Percentiles rank a stretch among this genome's conserved stretches.
These are phyloP conservation scores for Arbacia lixula DNA, from an alignment of 53 echinoderm and acorn worm genomes.

Conservation along the genomic window DNA sequence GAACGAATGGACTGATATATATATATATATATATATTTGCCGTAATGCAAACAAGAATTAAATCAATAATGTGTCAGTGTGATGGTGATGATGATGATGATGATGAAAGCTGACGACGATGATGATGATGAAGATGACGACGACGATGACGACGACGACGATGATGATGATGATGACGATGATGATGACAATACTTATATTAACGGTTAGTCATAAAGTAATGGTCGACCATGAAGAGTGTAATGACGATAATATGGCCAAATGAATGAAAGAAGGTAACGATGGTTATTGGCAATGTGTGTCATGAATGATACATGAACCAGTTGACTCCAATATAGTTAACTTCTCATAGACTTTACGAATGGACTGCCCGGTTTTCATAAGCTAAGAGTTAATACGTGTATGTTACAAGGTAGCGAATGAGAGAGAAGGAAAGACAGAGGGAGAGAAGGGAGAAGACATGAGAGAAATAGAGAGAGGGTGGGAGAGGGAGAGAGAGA, in stretches of 20 bases:
- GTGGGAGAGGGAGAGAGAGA: background rate
- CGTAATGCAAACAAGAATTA: too few relatives aligned
- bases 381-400: too few relatives aligned
- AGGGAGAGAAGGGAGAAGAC: conserved; percentile 13
- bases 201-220: too few relatives aligned
- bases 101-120: background rate
- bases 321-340: too few relatives aligned
- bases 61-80: too few relatives aligned
- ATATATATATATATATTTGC: too few relatives aligned
- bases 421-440: conserved; percentile 13
- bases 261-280: background rate
- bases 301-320: too few relatives aligned
- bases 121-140: background rate
- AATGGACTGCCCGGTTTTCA: too few relatives aligned
- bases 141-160: background rate
- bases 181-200: background rate
- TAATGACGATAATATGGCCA: background rate
- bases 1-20: too few relatives aligned
- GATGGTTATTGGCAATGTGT: too few relatives aligned
- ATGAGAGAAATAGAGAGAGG: background rate
- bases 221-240: background rate
- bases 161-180: background rate
- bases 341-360: too few relatives aligned
- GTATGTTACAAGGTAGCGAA: background rate
- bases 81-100: conserved; percentile 17